Percentiles rank a stretch among this genome's conserved stretches.
Evolutionary conservation across 1,140 invertebrate genomes (phyloP).

Genomic region (Varroa destructor): DNA sequence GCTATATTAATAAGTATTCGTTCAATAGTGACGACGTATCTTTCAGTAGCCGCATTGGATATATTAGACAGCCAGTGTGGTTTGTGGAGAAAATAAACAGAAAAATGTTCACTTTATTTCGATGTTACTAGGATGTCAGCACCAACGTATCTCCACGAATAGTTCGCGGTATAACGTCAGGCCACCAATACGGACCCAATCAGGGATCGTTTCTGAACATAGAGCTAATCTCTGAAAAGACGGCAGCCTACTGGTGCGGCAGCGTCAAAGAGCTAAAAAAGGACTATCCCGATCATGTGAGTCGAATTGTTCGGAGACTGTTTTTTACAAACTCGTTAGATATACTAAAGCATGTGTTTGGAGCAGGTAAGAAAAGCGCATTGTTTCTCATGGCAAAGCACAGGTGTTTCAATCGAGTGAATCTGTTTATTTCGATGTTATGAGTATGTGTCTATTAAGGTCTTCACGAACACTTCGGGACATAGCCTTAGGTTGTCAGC

Average conservation of each 20-base stretch:
- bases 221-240: slow-evolving; percentile 95
- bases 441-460: too few relatives aligned
- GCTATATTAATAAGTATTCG: too few relatives aligned
- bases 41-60: too few relatives aligned
- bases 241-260: slow-evolving; percentile 75
- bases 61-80: too few relatives aligned
- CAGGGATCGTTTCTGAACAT: slow-evolving; percentile 93
- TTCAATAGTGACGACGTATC: too few relatives aligned
- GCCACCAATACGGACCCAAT: slow-evolving; percentile 78
- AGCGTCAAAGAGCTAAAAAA: slow-evolving; percentile 75
- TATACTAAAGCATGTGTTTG: too few relatives aligned
- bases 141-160: slow-evolving; percentile 95
- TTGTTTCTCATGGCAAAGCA: background rate
- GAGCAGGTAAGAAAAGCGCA: background rate
- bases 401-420: background rate
- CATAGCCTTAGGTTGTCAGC: too few relatives aligned
- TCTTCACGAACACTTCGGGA: too few relatives aligned
- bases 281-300: slow-evolving; percentile 73
- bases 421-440: too few relatives aligned
- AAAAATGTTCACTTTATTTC: background rate
- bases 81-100: background rate
- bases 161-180: slow-evolving; percentile 76
- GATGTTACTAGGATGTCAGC: slow-evolving; percentile 60
- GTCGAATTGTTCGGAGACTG: slow-evolving; percentile 29
- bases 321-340: background rate